Percentiles rank a stretch among this genome's conserved stretches.
Conservation (phyloP, 2,888 invertebrate genomes). For the Drosophila tanythrix region DNA sequence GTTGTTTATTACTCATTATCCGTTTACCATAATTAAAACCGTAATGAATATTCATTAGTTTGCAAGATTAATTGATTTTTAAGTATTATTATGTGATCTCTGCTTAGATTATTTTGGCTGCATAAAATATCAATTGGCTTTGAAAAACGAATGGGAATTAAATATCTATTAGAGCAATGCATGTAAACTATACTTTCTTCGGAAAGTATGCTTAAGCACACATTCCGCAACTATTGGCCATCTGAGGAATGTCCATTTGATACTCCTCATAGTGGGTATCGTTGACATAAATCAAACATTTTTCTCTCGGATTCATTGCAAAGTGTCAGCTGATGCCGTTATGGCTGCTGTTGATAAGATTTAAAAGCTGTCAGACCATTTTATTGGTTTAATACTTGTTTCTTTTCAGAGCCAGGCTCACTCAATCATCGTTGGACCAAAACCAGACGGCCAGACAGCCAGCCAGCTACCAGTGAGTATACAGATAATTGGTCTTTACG, state of each 20-base stretch:
- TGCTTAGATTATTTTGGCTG: too few relatives aligned
- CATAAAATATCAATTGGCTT: neutral
- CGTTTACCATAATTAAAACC: neutral
- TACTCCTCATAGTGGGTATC: slow-evolving; percentile 19
- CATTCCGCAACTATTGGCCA: neutral
- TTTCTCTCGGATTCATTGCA: slow-evolving; percentile 61
- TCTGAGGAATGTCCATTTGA: slow-evolving; percentile 4
- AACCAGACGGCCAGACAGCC: neutral
- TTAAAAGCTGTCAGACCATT: slow-evolving; percentile 42
- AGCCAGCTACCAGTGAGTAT: slow-evolving; percentile 6
- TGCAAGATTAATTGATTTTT: neutral
- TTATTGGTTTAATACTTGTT: slow-evolving; percentile 49
- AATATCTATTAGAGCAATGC: neutral
- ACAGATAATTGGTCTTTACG: slow-evolving; percentile 66
- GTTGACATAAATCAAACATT: slow-evolving; percentile 75
- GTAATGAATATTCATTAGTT: neutral
- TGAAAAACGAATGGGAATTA: neutral
- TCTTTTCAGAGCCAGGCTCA: slow-evolving; percentile 40
- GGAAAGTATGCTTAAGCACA: neutral
- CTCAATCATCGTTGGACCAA: slow-evolving; percentile 54
- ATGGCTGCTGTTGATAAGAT: slow-evolving; percentile 53
- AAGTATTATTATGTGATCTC: neutral
- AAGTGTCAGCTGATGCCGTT: slow-evolving; percentile 53
- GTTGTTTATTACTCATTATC: neutral
- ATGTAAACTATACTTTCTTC: too few relatives aligned